Percentiles rank a stretch among this genome's conserved stretches.
These are phyloP conservation scores for Pantherophis vulpinus DNA, from an alignment of 2,797 vertebrate species.

Conservation along the genomic window DNA sequence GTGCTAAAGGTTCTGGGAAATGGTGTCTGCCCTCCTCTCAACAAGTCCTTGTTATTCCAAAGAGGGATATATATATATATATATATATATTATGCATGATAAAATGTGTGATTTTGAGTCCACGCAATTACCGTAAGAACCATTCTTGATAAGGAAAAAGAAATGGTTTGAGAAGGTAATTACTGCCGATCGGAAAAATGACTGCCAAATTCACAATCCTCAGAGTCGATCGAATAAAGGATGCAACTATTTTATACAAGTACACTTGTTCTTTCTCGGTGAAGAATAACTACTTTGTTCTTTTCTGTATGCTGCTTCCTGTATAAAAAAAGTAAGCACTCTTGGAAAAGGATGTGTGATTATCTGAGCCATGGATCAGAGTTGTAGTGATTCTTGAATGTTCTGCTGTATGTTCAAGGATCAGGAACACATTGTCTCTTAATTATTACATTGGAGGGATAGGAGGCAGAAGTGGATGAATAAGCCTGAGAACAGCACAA, in stretches of 20 bases:
- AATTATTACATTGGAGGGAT: conserved; percentile 43
- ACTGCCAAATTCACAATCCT: conserved; percentile 56
- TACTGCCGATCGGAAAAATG: conserved; percentile 50
- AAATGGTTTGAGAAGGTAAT: conserved; percentile 58
- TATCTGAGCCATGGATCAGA: conserved; percentile 43
- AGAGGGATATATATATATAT: too few relatives aligned
- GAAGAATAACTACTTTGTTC: conserved; percentile 56
- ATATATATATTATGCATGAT: background rate
- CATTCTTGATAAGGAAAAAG: conserved; percentile 45
- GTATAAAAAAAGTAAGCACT: conserved; percentile 62
- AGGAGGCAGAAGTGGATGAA: conserved; percentile 39
- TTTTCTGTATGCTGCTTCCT: conserved; percentile 37
- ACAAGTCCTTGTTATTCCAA: too few relatives aligned
- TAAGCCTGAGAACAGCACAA: conserved; percentile 18
- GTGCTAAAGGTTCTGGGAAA: too few relatives aligned
- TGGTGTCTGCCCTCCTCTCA: too few relatives aligned
- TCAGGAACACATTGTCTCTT: conserved; percentile 61
- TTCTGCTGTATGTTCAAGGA: conserved; percentile 48
- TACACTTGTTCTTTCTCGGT: conserved; percentile 52
- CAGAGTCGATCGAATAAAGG: conserved; percentile 47
- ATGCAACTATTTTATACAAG: conserved; percentile 62
- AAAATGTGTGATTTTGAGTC: conserved; percentile 53
- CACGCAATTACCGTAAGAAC: conserved; percentile 45
- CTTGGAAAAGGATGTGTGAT: conserved; percentile 53
- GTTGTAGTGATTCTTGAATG: conserved; percentile 58